phyloP scores from a whole-genome alignment of 2,888 invertebrate species.

The Dioctria linearis region DNA sequence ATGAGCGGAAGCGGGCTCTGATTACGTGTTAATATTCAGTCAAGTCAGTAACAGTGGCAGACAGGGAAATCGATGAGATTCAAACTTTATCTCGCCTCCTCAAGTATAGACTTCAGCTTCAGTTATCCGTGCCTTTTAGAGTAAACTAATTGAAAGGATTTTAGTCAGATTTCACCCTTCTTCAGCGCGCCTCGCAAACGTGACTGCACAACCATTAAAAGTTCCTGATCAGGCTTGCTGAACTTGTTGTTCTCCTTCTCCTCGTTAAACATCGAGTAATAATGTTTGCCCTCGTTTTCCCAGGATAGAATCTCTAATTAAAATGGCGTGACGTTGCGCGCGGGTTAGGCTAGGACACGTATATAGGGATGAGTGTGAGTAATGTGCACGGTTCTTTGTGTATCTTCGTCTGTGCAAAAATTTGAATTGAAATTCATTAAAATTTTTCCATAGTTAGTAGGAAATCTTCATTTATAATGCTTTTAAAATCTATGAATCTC shows the following conservation, averaged over 20 bases:
- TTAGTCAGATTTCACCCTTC: constrained; percentile 28
- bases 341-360: no score
- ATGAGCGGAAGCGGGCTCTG: no score
- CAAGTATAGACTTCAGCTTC: constrained; percentile 10
- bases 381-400: no score
- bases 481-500: no score
- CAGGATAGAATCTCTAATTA: constrained; percentile 39
- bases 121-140: constrained; percentile 15
- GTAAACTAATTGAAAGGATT: constrained; percentile 44
- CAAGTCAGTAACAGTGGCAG: no score
- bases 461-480: constrained; percentile 19
- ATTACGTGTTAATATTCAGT: no score
- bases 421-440: constrained; percentile 21
- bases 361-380: not conserved
- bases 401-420: not conserved
- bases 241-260: constrained; percentile 3
- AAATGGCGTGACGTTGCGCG: constrained; percentile 4
- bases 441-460: constrained; percentile 8
- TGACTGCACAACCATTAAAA: constrained; percentile 51
- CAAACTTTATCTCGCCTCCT: not conserved
- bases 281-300: constrained; percentile 42
- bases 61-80: not conserved
- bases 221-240: constrained; percentile 9
- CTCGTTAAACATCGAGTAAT: constrained; percentile 43
- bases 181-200: not conserved